phyloP scores from a whole-genome alignment of 2,888 invertebrate genomes.

The Diploptera punctata region DNA sequence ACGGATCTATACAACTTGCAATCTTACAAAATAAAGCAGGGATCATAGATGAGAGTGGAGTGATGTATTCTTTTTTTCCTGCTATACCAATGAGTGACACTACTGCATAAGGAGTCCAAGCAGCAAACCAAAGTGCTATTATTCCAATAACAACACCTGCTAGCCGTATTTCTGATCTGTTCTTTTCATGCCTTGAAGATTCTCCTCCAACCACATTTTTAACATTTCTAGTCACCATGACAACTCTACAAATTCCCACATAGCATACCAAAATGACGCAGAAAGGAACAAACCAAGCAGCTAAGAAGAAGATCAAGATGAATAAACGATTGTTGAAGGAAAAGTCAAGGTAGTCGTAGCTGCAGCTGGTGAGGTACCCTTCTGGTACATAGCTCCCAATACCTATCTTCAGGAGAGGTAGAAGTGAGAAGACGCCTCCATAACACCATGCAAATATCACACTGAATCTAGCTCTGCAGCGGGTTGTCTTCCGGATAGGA shows the following conservation, averaged over 20 bases:
- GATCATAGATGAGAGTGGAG: slow-evolving; percentile 75
- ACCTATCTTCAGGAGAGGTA: slow-evolving; percentile 66
- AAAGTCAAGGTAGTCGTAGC: slow-evolving; percentile 72
- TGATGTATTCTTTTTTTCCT: slow-evolving; percentile 67
- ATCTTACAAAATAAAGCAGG: slow-evolving; percentile 83
- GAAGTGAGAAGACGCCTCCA: slow-evolving; percentile 69
- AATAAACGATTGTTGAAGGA: slow-evolving; percentile 56
- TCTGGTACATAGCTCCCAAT: slow-evolving; percentile 82
- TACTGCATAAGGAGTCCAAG: slow-evolving; percentile 84
- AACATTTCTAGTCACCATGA: slow-evolving; percentile 60
- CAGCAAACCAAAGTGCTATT: slow-evolving; percentile 75
- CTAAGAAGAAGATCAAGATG: slow-evolving; percentile 76
- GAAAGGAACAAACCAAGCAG: slow-evolving; percentile 78
- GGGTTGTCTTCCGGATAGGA: slow-evolving; percentile 66
- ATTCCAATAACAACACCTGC: slow-evolving; percentile 60
- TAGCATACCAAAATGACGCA: slow-evolving; percentile 76
- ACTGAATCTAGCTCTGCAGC: slow-evolving; percentile 63
- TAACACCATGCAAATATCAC: slow-evolving; percentile 76
- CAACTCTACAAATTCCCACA: slow-evolving; percentile 70
- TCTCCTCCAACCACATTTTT: slow-evolving; percentile 46
- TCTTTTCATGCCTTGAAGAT: slow-evolving; percentile 66
- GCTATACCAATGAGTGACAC: slow-evolving; percentile 77
- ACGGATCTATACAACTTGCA: slow-evolving; percentile 82
- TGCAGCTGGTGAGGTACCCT: slow-evolving; percentile 83
- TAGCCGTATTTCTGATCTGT: slow-evolving; percentile 67